Evolutionary conservation across 2,888 invertebrate species (phyloP).

Genomic region (Catocala nupta): DNA sequence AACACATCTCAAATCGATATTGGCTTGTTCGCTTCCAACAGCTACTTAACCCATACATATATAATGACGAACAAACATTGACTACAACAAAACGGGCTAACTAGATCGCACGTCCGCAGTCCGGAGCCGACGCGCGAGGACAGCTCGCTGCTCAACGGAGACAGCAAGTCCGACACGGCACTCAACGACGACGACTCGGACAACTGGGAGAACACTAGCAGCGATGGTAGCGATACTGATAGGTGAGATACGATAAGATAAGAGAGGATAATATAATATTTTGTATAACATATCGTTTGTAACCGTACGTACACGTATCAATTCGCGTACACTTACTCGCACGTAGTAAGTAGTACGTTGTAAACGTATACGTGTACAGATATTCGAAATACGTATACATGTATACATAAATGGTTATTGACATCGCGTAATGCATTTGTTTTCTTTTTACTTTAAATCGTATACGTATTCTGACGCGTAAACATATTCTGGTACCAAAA

Average conservation of each 20-base stretch:
- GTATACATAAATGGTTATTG: too few relatives aligned
- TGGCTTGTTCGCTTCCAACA: conserved; percentile 2
- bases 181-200: conserved; percentile 81
- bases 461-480: too few relatives aligned
- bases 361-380: background rate
- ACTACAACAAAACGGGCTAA: conserved; percentile 37
- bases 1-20: too few relatives aligned
- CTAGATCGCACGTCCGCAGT: conserved; percentile 57
- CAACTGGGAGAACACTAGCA: conserved; percentile 86
- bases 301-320: background rate
- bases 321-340: background rate
- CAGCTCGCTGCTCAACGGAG: conserved; percentile 74
- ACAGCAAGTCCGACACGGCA: conserved; percentile 68
- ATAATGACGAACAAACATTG: conserved; percentile 20
- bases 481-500: too few relatives aligned
- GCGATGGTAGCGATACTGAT: conserved; percentile 84
- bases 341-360: background rate
- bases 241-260: conserved; percentile 72
- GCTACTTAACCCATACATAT: conserved; percentile 13
- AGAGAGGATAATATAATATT: too few relatives aligned
- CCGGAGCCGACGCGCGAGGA: conserved; percentile 81
- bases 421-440: too few relatives aligned
- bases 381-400: background rate
- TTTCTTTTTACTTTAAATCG: too few relatives aligned
- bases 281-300: too few relatives aligned